phyloP scores from a whole-genome alignment of 2,888 invertebrate species.

The Drosophila nigricruria region DNA sequence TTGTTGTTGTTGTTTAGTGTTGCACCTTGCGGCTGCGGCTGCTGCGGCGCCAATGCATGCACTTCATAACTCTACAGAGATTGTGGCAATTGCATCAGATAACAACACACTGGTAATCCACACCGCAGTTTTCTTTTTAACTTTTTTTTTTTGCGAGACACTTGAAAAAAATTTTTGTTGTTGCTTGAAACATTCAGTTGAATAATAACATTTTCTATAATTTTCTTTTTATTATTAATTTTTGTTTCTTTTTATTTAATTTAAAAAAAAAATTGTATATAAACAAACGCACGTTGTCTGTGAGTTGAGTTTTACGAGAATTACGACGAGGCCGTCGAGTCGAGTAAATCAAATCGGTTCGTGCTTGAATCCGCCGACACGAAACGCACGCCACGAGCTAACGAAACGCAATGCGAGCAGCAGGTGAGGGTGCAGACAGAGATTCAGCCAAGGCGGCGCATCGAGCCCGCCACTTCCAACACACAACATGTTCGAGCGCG shows the following conservation, averaged over 20 bases:
- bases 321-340: conserved; percentile 23
- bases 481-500: conserved; percentile 52
- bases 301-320: conserved; percentile 15
- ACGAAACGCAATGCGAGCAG: conserved; percentile 73
- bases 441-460: conserved; percentile 22
- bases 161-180: conserved; percentile 37
- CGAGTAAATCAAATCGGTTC: conserved; percentile 32
- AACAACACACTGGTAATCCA: conserved; percentile 66
- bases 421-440: conserved; percentile 63
- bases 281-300: conserved; percentile 46
- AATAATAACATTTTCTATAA: not conserved
- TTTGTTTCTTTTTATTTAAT: conserved; percentile 15
- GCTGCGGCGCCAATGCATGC: conserved; percentile 56
- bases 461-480: conserved; percentile 28
- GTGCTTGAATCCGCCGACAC: conserved; percentile 56
- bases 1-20: conserved; percentile 40
- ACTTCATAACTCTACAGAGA: conserved; percentile 45
- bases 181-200: not conserved
- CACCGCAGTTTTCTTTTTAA: conserved; percentile 43
- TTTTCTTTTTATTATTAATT: conserved; percentile 6
- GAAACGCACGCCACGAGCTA: conserved; percentile 80
- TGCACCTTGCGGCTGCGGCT: conserved; percentile 54
- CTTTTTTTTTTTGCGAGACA: conserved; percentile 10
- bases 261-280: conserved; percentile 1
- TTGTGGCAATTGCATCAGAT: conserved; percentile 34